Evolutionary conservation across 2,888 invertebrate species (phyloP), one percentile per base, ranked within the genome.

Genomic region (Desoria tigrina): DNA sequence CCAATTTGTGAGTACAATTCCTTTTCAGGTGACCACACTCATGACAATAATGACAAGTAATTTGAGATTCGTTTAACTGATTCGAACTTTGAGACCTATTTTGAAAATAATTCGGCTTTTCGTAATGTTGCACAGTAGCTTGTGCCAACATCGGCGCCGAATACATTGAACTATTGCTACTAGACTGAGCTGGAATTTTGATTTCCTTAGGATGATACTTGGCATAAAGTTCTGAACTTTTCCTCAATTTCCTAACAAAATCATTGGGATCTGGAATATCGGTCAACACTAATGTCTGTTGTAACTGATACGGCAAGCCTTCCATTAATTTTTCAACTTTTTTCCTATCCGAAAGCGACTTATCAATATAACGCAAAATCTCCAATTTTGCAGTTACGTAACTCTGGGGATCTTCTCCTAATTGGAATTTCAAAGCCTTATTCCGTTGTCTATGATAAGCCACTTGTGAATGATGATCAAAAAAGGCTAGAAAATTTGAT

Each of bases 391-490:
- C n/a, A 4, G 45, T 45, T 16, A 45, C 45, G 45, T 45, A 45
- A 21, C 9, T n/a, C n/a, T 45, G 45, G 21, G 45, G 45, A 18
- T 45, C 45, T 16, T 45, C 7, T 6, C 45, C 45, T 16, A 45
- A 18, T 6, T 4, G 7, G 45, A 18, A 45, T 6, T 16, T 45
- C 21, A 45, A 6, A 6, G 18, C 45, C 21, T 21, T 16, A 45
- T 45, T 45, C n/a, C 21, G n/a, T n/a, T 45, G 45, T 45, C 21
- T 6, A 21, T 45, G 45, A 6, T 45, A 21, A 45, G n/a, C 21
- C 16, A 45, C 7, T 45, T 45, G 45, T 6, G 45, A 45, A 16
- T 16, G 7, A 45, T 45, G 45, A 45, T 45, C 45, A 45, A 45
- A 45, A n/a, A 45, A 45, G 16, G 45, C n/a, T 21, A 45, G 16